Percentiles rank a stretch among this genome's conserved stretches.
phyloP scores from a whole-genome alignment of 2,888 invertebrate genomes.

The Colletes collaris region DNA sequence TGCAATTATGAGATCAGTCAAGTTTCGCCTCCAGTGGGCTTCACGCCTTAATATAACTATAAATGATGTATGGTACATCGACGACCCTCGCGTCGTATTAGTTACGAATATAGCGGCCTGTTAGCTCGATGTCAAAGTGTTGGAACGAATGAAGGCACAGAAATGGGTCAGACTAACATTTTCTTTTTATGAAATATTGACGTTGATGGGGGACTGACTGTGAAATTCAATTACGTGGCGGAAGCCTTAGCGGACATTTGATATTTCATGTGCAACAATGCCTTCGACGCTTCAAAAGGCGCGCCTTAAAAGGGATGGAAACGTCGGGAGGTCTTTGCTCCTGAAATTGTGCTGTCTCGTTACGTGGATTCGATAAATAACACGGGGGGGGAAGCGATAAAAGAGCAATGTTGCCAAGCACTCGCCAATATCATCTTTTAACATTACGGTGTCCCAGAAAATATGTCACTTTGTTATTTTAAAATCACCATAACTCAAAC shows the following conservation, averaged over 20 bases:
- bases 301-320: conserved; percentile 11
- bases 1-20: neutral
- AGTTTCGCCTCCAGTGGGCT: neutral
- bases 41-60: conserved; percentile 31
- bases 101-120: conserved; percentile 24
- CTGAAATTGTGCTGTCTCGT: conserved; percentile 6
- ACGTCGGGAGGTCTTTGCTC: neutral
- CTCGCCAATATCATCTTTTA: neutral
- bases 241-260: conserved; percentile 50
- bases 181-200: conserved; percentile 54
- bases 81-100: conserved; percentile 33
- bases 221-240: conserved; percentile 48
- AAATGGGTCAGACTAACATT: conserved; percentile 55
- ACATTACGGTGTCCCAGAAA: neutral
- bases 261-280: conserved; percentile 40
- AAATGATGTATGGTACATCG: conserved; percentile 32
- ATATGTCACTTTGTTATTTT: neutral
- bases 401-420: neutral
- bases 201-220: conserved; percentile 37
- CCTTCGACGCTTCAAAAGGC: conserved; percentile 11
- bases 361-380: conserved; percentile 25
- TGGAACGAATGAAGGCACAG: conserved; percentile 23
- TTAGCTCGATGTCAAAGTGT: conserved; percentile 34
- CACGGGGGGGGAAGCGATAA: neutral
- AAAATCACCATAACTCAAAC: too few species aligned